These are phyloP conservation scores for Cochlearius cochlearius DNA, from an alignment of 2,113 vertebrate species.

Conservation along the genomic window DNA sequence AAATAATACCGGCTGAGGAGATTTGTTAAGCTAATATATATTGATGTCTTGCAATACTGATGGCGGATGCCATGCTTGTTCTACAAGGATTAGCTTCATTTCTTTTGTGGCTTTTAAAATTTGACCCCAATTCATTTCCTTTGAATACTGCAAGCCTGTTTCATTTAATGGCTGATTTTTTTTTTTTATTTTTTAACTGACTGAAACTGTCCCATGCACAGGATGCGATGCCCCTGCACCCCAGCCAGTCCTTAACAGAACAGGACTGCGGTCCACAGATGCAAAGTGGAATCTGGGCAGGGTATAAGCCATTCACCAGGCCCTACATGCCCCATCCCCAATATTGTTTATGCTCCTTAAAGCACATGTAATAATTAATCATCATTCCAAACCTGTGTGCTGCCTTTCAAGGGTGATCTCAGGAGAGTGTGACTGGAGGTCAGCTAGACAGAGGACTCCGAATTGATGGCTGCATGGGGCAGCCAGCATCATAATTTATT, in stretches of 20 bases:
- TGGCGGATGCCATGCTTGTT: background rate
- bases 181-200: background rate
- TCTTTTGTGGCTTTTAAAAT: background rate
- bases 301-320: background rate
- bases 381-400: background rate
- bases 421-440: background rate
- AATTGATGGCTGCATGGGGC: background rate
- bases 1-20: rapidly evolving
- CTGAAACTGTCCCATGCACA: background rate
- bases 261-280: background rate
- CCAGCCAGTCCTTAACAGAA: background rate
- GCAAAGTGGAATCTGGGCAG: background rate
- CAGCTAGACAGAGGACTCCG: background rate
- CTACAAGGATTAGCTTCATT: background rate
- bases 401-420: background rate
- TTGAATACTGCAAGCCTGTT: background rate
- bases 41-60: background rate
- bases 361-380: background rate
- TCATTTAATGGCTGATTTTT: background rate
- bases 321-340: too few relatives aligned
- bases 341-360: rapidly evolving
- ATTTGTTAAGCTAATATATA: background rate
- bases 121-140: background rate
- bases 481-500: background rate
- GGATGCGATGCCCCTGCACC: too few relatives aligned